phyloP scores from a whole-genome alignment of 2,888 invertebrate genomes.

The Epinotia nisella region DNA sequence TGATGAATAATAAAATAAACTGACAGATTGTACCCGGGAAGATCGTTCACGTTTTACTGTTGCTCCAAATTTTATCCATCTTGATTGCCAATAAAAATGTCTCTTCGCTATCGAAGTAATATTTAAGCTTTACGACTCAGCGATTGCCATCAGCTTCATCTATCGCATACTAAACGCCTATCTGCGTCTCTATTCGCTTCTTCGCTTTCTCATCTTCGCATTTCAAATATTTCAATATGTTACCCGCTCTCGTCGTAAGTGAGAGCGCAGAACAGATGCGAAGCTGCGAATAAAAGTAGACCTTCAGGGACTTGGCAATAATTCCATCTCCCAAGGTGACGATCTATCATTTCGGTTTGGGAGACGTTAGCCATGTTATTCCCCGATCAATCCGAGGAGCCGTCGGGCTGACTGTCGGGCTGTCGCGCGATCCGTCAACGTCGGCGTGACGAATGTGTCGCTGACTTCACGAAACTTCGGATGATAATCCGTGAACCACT shows the following conservation, averaged over 20 bases:
- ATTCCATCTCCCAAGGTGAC: slow-evolving; percentile 59
- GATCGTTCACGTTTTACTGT: slow-evolving; percentile 30
- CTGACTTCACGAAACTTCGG: slow-evolving; percentile 48
- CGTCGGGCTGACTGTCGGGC: slow-evolving; percentile 43
- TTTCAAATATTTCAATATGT: not conserved
- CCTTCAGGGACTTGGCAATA: slow-evolving; percentile 53
- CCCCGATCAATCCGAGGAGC: slow-evolving; percentile 64
- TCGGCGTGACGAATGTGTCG: slow-evolving; percentile 54
- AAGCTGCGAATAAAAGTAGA: not conserved
- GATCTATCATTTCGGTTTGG: slow-evolving; percentile 68
- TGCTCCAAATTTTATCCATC: slow-evolving; percentile 33
- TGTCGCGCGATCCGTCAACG: slow-evolving; percentile 56
- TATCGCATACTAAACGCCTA: slow-evolving; percentile 54
- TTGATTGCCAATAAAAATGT: slow-evolving; percentile 42
- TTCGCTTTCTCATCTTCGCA: not conserved
- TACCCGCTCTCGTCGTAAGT: not conserved
- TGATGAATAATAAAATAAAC: slow-evolving; percentile 32
- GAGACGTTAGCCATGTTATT: slow-evolving; percentile 66
- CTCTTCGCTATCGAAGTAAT: slow-evolving; percentile 38
- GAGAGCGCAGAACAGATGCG: not conserved
- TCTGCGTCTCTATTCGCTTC: slow-evolving; percentile 35
- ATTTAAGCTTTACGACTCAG: slow-evolving; percentile 40
- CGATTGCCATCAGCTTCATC: slow-evolving; percentile 55
- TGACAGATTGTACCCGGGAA: slow-evolving; percentile 26
- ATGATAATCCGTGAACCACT: slow-evolving; percentile 51